Conservation (phyloP, 2,888 invertebrate species). For the Drosophila basisetae region DNA sequence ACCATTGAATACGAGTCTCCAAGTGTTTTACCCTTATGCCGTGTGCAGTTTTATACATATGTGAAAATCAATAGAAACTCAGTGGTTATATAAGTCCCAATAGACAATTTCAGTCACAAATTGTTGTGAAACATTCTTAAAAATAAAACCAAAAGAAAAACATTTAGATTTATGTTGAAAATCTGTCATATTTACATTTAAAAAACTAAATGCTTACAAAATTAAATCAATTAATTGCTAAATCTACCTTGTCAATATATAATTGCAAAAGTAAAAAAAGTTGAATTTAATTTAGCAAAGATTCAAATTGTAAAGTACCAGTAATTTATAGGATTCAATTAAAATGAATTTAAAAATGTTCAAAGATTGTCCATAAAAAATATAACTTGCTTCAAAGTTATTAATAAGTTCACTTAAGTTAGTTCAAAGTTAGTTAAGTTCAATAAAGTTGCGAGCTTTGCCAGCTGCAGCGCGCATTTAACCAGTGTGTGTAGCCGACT, state of each 20-base stretch:
- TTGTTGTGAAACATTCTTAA: background rate
- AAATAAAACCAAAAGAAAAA: too few relatives aligned
- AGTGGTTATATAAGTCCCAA: background rate
- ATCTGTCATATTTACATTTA: background rate
- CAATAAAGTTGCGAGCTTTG: background rate
- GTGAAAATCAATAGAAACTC: background rate
- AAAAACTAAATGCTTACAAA: background rate
- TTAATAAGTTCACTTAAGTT: slow-evolving; percentile 4
- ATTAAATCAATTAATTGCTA: background rate
- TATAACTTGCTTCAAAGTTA: background rate
- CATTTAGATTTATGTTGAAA: background rate
- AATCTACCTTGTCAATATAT: background rate
- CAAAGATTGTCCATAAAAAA: background rate
- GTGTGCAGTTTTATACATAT: background rate
- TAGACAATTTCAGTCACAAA: background rate
- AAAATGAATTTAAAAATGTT: background rate
- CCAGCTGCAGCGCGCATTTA: slow-evolving; percentile 1
- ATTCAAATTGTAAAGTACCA: background rate
- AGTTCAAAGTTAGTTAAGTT: slow-evolving; percentile 3
- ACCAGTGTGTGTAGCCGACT: background rate
- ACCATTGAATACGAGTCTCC: background rate
- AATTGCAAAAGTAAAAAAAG: background rate
- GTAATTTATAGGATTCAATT: background rate
- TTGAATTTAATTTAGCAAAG: background rate
- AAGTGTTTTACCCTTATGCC: slow-evolving; percentile 12